Evolutionary conservation across 2,113 vertebrate species (phyloP).

Genomic region (Pseudopipra pipra): DNA sequence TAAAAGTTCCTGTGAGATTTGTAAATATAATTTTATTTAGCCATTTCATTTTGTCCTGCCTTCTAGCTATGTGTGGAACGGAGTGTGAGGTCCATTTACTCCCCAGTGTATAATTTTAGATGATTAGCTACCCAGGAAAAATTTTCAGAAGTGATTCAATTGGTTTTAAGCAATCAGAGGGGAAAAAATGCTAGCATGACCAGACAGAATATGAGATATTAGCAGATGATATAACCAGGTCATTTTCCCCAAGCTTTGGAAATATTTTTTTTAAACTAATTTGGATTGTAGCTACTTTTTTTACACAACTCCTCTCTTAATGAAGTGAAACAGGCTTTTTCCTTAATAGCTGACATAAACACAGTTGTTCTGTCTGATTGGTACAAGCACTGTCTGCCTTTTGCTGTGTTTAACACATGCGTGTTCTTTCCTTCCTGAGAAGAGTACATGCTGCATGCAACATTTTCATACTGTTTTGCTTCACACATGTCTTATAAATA

Average conservation of each 20-base stretch:
- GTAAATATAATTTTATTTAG: neutral
- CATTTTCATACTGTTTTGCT: neutral
- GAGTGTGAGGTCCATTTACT: neutral
- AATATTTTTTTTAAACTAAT: neutral
- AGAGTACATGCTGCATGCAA: neutral
- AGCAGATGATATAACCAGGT: neutral
- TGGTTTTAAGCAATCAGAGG: constrained; percentile 5
- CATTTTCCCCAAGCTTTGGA: neutral
- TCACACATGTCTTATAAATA: neutral
- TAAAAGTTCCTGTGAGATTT: neutral
- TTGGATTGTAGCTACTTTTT: neutral
- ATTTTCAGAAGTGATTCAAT: neutral
- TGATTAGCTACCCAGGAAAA: constrained; percentile 14
- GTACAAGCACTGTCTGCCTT: neutral
- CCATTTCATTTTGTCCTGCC: neutral
- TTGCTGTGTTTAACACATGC: neutral
- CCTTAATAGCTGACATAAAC: neutral
- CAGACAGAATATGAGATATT: neutral
- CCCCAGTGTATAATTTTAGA: neutral
- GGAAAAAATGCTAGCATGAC: neutral
- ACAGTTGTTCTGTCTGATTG: neutral
- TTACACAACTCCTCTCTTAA: neutral
- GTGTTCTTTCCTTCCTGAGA: neutral
- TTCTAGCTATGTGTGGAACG: neutral
- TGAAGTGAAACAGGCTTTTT: neutral